These are phyloP conservation scores for Oxyura jamaicensis DNA, from an alignment of 2,113 vertebrate genomes.

Conservation along the genomic window DNA sequence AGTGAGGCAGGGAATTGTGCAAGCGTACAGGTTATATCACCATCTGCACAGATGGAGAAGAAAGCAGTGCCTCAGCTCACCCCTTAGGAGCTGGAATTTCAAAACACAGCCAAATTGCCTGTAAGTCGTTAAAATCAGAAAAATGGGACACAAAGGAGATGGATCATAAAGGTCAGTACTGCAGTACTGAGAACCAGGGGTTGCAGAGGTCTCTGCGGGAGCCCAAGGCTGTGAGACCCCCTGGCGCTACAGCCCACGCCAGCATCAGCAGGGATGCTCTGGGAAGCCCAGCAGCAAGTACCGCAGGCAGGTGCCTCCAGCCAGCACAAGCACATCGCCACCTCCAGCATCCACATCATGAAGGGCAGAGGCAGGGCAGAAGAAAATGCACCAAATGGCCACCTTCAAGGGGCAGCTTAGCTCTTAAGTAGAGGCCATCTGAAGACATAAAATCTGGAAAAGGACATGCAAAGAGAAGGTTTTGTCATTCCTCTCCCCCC, in stretches of 20 bases:
- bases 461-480: not conserved
- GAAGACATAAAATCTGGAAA: not conserved
- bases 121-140: not conserved
- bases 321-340: not conserved
- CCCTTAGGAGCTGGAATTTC: not conserved
- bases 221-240: not conserved
- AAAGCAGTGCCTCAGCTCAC: not conserved
- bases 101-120: not conserved
- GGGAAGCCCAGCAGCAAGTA: fast-evolving
- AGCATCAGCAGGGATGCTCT: not conserved
- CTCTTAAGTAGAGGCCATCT: not conserved
- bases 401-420: not conserved
- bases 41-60: not conserved
- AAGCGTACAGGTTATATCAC: not conserved
- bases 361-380: not conserved
- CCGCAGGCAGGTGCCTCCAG: not conserved
- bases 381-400: not conserved
- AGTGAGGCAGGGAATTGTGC: not conserved
- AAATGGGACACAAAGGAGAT: not conserved
- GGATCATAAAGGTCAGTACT: not conserved
- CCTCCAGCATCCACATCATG: not conserved
- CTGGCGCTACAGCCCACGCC: not conserved
- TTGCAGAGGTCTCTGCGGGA: not conserved
- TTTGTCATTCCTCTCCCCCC: not conserved
- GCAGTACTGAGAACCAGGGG: not conserved